Evolutionary conservation across 2,888 invertebrate genomes (phyloP), one percentile per base, ranked within the genome.

Genomic region (Cyclophora punctaria): DNA sequence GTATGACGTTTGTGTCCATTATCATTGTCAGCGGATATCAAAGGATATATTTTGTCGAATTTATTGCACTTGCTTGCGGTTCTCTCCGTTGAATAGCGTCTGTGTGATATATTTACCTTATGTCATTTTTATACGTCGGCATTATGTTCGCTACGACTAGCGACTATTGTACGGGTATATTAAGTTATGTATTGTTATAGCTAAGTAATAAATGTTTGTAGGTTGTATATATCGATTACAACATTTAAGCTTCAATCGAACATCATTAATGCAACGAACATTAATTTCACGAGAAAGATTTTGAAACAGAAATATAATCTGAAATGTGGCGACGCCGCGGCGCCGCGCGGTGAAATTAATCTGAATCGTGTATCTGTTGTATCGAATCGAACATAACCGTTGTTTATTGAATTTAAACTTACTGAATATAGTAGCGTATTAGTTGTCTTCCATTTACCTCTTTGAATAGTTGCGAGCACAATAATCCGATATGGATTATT

Each of bases 11-110:
- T 80, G 81, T 79, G 76, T 78, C 68, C 73, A 66, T 69, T 63
- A 67, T 72, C 69, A 76, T 78, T 81, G 80, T 78, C 78, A 73
- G 74, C 72, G 66, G 71, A 74, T 80, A 81, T 78, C 78, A 78
- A 78, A 75, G 73, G 67, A 63, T 70, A 69, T 71, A 68, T 77
- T 72, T 75, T 67, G 70, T 69, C 69, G 67, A 71, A 80, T 84
- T 82, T 84, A 80, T 84, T 72, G 73, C 68, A 60, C 59, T 67
- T 60, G 69, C 62, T 63, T 55, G 67, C 67, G 64, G 68, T 71
- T 67, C 62, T 67, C 61, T 67, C 61, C 62, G 63, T 67, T 71
- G 67, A 71, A 77, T 71, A 71, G 71, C 67, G 37, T 37, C 20
- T 20, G 64, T 67, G 63, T 70, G 65, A 71, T 71, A 70, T 73